These are phyloP conservation scores for Propithecus coquereli DNA, from an alignment of 2,113 vertebrate species.

Conservation along the genomic window DNA sequence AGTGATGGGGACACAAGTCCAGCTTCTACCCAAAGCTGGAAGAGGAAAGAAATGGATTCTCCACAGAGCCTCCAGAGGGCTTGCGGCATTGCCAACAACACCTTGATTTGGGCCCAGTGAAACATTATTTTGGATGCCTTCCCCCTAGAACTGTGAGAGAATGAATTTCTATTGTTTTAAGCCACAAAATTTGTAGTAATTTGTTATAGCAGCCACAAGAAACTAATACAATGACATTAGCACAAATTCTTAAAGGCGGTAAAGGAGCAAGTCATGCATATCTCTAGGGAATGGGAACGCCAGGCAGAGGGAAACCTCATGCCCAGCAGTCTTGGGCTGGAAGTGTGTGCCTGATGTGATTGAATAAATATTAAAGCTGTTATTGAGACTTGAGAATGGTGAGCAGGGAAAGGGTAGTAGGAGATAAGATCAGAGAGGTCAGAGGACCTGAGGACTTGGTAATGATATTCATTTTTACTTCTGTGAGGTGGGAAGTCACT, in stretches of 20 bases:
- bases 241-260: not conserved
- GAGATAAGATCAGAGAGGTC: not conserved
- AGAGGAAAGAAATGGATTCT: not conserved
- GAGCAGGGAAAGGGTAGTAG: not conserved
- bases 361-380: not conserved
- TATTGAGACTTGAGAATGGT: not conserved
- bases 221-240: not conserved
- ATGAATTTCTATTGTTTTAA: not conserved
- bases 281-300: not conserved
- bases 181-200: not conserved
- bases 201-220: not conserved
- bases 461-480: not conserved
- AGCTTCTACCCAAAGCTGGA: not conserved
- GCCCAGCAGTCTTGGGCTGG: not conserved
- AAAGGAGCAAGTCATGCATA: rapidly evolving
- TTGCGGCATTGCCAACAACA: not conserved
- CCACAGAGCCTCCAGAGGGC: not conserved
- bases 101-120: not conserved
- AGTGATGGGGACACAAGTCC: not conserved
- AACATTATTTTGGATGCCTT: not conserved
- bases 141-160: not conserved
- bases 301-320: not conserved
- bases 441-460: not conserved
- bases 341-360: no score
- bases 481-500: not conserved